Evolutionary conservation across 35 echinoderm and acorn worm species (phyloP), one percentile per base, ranked within the genome.

Genomic region (Amphiura filiformis): DNA sequence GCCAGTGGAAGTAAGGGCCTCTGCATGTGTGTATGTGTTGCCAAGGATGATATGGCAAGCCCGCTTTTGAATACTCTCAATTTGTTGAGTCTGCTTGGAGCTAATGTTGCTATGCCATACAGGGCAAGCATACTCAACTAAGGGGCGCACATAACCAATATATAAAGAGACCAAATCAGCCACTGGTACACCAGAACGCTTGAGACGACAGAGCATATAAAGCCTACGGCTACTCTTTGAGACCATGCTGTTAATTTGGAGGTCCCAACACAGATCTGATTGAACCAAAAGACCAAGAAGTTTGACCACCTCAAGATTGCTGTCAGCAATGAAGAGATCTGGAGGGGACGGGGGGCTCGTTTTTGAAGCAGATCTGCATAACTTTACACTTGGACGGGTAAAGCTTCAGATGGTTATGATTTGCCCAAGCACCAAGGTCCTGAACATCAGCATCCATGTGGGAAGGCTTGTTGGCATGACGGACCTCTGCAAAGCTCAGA

Each of bases 341-440:
- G 32, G 37, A 49, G 81, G 82, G 34, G 26, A 1, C 32, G 49
- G 28, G 47, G 13, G 44, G 39, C 37, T 35, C 32, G 5, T 81
- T 86, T 28, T 78, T 79, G 33, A 87, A 87, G 40, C 75, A 78
- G 1, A 80, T 39, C 38, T 36, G 70, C 86, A 87, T 87, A 78
- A 76, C 70, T 28, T 56, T 78, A 39, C 75, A 87, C 39, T 87
- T 87, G 42, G 35, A 39, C 2, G 86, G 76, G 39, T 87, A 78
- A 14, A 39, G 75, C 41, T 33, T 4, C 13, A 87, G 37, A 22
- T 20, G 35, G 41, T 87, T 78, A 35, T 78, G 17, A 4, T 30
- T 30, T 17, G 84, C 57, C 65, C 84, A 86, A 23, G 20, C 32
- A 44, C 77, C 34, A 3, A 87, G 75, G 11, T 76, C 20, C 11